These are phyloP conservation scores for Trachelus troglodyta DNA, from an alignment of 2,888 invertebrate species.

Conservation along the genomic window DNA sequence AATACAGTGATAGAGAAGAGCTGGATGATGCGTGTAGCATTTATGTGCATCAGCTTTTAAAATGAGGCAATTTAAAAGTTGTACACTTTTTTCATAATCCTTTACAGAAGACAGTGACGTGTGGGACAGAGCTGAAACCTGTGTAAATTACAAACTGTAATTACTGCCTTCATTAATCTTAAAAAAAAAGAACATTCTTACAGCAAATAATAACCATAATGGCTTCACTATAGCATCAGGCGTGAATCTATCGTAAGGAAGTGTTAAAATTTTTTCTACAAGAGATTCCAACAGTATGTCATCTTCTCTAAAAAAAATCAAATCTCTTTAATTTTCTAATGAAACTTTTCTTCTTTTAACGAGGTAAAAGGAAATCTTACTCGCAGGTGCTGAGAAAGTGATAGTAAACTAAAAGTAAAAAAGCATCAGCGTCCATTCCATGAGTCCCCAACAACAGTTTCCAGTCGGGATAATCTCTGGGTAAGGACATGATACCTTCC, in stretches of 20 bases:
- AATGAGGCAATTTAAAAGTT: constrained; percentile 25
- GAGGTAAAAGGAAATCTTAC: constrained; percentile 20
- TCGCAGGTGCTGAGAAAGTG: constrained; percentile 38
- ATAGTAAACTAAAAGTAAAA: constrained; percentile 38
- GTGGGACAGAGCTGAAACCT: constrained; percentile 32
- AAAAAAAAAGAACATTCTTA: constrained; percentile 21
- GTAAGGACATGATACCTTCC: constrained; percentile 30
- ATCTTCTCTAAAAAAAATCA: not conserved
- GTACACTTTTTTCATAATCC: constrained; percentile 26
- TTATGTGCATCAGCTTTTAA: constrained; percentile 29
- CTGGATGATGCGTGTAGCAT: constrained; percentile 45
- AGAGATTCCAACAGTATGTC: not conserved
- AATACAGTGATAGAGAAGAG: constrained; percentile 35
- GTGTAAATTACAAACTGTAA: not conserved
- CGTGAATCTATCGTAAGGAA: not conserved
- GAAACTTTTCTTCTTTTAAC: not conserved
- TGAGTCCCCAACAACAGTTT: not conserved
- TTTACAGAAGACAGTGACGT: constrained; percentile 12
- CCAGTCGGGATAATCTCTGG: constrained; percentile 26
- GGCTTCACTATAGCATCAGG: constrained; percentile 30
- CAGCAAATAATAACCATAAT: constrained; percentile 44
- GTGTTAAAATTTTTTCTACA: not conserved
- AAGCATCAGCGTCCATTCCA: constrained; percentile 20
- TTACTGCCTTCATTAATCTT: not conserved
- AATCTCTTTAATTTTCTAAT: not conserved